Evolutionary conservation across 2,113 vertebrate species (phyloP).

Genomic region (Thryonomys swinderianus): DNA sequence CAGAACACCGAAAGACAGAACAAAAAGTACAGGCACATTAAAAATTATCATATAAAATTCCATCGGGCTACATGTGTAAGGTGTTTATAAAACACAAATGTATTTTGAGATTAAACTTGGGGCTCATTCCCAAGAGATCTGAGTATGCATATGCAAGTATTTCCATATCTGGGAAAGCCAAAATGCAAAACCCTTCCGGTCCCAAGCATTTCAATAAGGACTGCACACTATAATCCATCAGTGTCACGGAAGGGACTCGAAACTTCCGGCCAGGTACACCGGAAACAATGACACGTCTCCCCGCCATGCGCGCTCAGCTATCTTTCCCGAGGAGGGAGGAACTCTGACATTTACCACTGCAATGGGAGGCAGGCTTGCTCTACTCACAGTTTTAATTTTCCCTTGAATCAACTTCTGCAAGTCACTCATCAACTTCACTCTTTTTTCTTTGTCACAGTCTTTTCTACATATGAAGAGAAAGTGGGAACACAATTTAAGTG

Average conservation of each 20-base stretch:
- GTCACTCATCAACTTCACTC: slow-evolving; percentile 91
- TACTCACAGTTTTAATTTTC: slow-evolving; percentile 93
- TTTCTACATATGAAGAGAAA: slow-evolving; percentile 87
- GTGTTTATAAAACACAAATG: background rate
- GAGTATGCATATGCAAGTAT: background rate
- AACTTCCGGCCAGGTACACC: background rate
- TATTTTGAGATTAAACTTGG: background rate
- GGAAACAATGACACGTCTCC: background rate
- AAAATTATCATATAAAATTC: background rate
- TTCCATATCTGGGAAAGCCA: background rate
- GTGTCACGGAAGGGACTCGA: background rate
- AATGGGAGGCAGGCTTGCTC: background rate
- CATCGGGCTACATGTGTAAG: background rate
- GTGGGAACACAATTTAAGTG: background rate
- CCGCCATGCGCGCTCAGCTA: background rate
- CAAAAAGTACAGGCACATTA: background rate
- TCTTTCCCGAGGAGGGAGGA: background rate
- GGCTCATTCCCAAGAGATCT: background rate
- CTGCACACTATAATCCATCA: background rate
- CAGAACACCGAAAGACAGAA: background rate
- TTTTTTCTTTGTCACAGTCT: slow-evolving; percentile 90
- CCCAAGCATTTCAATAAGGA: background rate
- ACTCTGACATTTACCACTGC: background rate
- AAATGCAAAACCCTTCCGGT: background rate
- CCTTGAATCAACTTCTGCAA: slow-evolving; percentile 92